Base-by-base conservation (phyloP, 2,113 vertebrate genomes). In the Laticauda colubrina region DNA sequence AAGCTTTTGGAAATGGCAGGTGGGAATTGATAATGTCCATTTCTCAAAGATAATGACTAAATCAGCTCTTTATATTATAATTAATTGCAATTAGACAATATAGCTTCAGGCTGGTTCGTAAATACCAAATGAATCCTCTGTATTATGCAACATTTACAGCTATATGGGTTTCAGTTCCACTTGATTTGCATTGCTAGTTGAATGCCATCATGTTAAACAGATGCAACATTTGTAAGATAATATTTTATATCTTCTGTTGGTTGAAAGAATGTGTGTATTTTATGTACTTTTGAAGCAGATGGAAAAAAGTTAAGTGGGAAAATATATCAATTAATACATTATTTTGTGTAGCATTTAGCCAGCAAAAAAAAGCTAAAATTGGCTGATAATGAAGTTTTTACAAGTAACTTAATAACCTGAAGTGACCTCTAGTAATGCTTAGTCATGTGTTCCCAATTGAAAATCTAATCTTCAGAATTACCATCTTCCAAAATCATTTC, bases 11-110 rank as follows among this genome's bases (percentile, higher is more conserved):
- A 57, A 88, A 43, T 91, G 86, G 90, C 93, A 93, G 89, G 85
- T 91, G 85, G 93, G 85, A 81, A 54, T 91, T 88, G 61, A 81
- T 88, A 91, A 88, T 64, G 85, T 88, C 86, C 54, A 91, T 91
- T 91, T 91, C 93, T 93, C 85, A 93, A 81, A 91, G 85, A 93
- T 93, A 93, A 93, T 93, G 93, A 91, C 61, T 91, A 91, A 91
- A 93, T 90, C 89, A 93, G 90, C 89, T 93, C 89, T 93, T 93
- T 91, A 91, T 61, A 88, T 93, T 93, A 88, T 91, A 89, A 91
- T 93, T 93, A 93, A 93, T 93, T 93, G 93, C 81, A 88, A 93
- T 91, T 93, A 94, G 89, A 0, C 51, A 51, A 9, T 81, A 85
- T 89, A 90, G 91, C 9, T 89, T 7, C 8, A 34, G 75, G 5